Conservation (phyloP, 1,140 invertebrate genomes). For the Diorhabda carinulata region DNA sequence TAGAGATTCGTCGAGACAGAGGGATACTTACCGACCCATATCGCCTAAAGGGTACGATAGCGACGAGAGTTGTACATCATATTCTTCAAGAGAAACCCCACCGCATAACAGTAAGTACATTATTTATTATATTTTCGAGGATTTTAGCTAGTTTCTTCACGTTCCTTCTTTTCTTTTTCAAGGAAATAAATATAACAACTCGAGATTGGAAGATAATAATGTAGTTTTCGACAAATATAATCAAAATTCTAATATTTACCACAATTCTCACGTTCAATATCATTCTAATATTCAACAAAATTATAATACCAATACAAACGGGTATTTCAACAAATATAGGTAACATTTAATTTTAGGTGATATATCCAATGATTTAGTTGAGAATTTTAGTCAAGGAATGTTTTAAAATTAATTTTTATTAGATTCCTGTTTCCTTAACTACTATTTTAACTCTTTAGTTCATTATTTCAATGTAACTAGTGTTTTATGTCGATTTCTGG, state of each 20-base stretch:
- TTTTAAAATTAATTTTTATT: too few species aligned
- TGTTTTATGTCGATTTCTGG: too few species aligned
- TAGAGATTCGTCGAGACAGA: slow-evolving; percentile 10
- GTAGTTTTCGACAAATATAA: slow-evolving; percentile 15
- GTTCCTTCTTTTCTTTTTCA: slow-evolving; percentile 11
- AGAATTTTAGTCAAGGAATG: too few species aligned
- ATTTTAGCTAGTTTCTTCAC: too few species aligned
- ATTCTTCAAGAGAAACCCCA: slow-evolving; percentile 21
- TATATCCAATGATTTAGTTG: too few species aligned
- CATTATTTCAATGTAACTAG: too few species aligned
- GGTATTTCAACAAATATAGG: slow-evolving; percentile 18
- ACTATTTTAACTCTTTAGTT: too few species aligned
- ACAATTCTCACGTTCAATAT: slow-evolving; percentile 12
- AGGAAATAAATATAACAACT: slow-evolving; percentile 17
- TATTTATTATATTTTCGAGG: neutral
- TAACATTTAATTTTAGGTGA: neutral
- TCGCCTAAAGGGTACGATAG: slow-evolving; percentile 25
- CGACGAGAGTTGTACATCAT: slow-evolving; percentile 26
- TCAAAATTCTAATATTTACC: slow-evolving; percentile 17
- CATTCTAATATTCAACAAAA: slow-evolving; percentile 9
- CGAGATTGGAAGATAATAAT: slow-evolving; percentile 15
- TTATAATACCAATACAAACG: slow-evolving; percentile 14
- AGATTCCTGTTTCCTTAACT: too few species aligned
- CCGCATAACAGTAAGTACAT: slow-evolving; percentile 10
- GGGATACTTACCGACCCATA: slow-evolving; percentile 19